Evolutionary conservation across 2,113 vertebrate species (phyloP).

Genomic region (Pomatorhinus ruficollis): DNA sequence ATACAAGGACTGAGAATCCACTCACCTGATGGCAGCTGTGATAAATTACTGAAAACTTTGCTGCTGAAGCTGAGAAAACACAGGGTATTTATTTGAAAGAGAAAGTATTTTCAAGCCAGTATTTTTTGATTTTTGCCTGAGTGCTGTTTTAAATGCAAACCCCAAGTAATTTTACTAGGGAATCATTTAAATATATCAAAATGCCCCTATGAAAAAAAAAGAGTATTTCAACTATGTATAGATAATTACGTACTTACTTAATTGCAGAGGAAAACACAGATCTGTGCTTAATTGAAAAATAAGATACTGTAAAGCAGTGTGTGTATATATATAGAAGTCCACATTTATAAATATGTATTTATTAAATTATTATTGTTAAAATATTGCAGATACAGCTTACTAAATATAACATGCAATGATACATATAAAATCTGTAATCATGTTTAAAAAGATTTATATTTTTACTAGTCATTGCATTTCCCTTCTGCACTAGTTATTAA

Average conservation of each 20-base stretch:
- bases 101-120: not conserved
- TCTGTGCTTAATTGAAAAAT: not conserved
- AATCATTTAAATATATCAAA: not conserved
- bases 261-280: not conserved
- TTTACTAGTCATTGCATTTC: not conserved
- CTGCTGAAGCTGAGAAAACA: not conserved
- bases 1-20: not conserved
- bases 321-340: not conserved
- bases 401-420: not conserved
- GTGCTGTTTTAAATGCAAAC: not conserved
- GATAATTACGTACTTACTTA: not conserved
- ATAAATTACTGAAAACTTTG: not conserved
- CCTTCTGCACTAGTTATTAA: not conserved
- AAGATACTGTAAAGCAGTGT: not conserved
- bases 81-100: not conserved
- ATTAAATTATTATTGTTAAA: not conserved
- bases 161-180: not conserved
- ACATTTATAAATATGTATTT: not conserved
- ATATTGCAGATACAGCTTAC: not conserved
- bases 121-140: not conserved
- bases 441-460: not conserved
- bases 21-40: not conserved
- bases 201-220: not conserved
- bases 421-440: not conserved
- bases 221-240: not conserved